phyloP scores from a whole-genome alignment of 2,797 vertebrate species.

The Gymnoscopelus microlampas region DNA sequence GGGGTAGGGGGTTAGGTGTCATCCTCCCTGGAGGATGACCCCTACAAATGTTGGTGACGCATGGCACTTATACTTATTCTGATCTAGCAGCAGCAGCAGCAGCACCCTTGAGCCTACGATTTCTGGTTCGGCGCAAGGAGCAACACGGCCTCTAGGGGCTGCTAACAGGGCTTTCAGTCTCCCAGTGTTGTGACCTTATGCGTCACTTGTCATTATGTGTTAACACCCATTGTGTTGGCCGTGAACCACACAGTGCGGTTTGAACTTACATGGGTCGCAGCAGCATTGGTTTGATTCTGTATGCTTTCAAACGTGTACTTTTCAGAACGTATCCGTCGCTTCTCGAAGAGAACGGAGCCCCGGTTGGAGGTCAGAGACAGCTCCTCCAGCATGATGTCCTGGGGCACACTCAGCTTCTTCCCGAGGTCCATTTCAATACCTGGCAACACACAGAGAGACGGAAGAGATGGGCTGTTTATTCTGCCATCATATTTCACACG shows the following conservation, averaged over 20 bases:
- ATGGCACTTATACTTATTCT: no score
- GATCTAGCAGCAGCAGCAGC: no score
- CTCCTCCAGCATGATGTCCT: constrained; percentile 98
- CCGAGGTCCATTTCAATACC: constrained; percentile 88
- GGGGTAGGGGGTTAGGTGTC: no score
- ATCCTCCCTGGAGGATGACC: no score
- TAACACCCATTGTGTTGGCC: no score
- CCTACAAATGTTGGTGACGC: no score
- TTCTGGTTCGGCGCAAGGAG: no score
- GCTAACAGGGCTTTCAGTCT: no score
- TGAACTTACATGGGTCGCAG: constrained; percentile 85
- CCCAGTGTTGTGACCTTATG: no score
- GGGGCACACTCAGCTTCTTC: constrained; percentile 90
- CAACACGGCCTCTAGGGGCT: no score
- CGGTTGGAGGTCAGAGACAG: constrained; percentile 91
- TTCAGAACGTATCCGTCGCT: constrained; percentile 93
- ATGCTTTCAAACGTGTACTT: constrained; percentile 96
- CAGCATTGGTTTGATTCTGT: constrained; percentile 84
- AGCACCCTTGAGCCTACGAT: no score
- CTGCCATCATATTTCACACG: not conserved
- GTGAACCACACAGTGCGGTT: not conserved
- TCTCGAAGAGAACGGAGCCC: constrained; percentile 95
- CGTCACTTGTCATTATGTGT: no score
- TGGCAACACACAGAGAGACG: constrained; percentile 57
- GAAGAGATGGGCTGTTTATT: not conserved